A percentile compares a stretch with the other conserved stretches of the same genome.
phyloP scores from a whole-genome alignment of 2,888 invertebrate species.

The Rhingia rostrata region DNA sequence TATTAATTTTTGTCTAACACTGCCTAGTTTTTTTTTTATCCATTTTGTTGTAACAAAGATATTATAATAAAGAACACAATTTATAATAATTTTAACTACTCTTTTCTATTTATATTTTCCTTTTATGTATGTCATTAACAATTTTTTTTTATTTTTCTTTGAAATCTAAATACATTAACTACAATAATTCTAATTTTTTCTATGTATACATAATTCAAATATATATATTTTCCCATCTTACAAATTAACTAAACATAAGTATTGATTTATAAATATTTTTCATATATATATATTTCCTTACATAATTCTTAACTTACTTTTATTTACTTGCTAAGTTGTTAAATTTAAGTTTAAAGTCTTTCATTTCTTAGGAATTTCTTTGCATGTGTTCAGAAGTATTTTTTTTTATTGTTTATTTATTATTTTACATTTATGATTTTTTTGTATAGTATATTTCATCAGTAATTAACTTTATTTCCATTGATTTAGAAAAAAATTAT shows the following conservation, averaged over 20 bases:
- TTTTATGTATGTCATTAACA: slow-evolving; percentile 40
- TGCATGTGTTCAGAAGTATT: slow-evolving; percentile 70
- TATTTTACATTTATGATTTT: slow-evolving; percentile 26
- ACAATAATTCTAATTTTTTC: slow-evolving; percentile 41
- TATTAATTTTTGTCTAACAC: slow-evolving; percentile 43
- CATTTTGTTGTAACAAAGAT: slow-evolving; percentile 68
- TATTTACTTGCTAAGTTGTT: slow-evolving; percentile 39
- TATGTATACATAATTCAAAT: slow-evolving; percentile 22
- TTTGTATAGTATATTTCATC: slow-evolving; percentile 48
- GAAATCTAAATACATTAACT: slow-evolving; percentile 45
- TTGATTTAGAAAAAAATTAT: slow-evolving; percentile 61
- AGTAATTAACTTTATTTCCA: slow-evolving; percentile 55
- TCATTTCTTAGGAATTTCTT: slow-evolving; percentile 82
- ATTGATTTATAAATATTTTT: slow-evolving; percentile 38
- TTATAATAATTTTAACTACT: slow-evolving; percentile 53
- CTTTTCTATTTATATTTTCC: slow-evolving; percentile 20
- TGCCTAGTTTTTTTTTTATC: slow-evolving; percentile 50
- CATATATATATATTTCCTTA: slow-evolving; percentile 21
- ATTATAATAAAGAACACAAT: slow-evolving; percentile 66
- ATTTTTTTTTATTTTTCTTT: slow-evolving; percentile 13
- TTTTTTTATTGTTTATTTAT: slow-evolving; percentile 28
- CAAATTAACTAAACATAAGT: slow-evolving; percentile 49
- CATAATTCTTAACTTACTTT: slow-evolving; percentile 48
- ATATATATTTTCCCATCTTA: slow-evolving; percentile 35
- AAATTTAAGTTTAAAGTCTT: slow-evolving; percentile 79